phyloP scores from a whole-genome alignment of 1,140 invertebrate species.

The Chelonus insularis region DNA sequence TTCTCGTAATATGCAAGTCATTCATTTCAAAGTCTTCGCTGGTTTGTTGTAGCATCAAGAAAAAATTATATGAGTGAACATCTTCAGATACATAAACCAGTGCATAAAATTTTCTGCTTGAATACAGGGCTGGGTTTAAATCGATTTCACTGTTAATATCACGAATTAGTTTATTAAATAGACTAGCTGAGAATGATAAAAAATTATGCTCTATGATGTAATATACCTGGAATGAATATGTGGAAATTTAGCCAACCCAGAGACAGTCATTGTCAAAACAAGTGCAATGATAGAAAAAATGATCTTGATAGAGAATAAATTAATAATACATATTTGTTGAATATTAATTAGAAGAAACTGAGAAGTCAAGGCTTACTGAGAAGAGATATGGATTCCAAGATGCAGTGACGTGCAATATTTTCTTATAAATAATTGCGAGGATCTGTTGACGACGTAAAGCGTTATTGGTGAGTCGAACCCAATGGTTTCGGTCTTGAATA shows the following conservation, averaged over 20 bases:
- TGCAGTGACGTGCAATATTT: slow-evolving; percentile 30
- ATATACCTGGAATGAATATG: slow-evolving; percentile 24
- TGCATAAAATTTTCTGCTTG: slow-evolving; percentile 20
- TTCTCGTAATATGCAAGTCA: slow-evolving; percentile 29
- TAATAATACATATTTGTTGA: not conserved
- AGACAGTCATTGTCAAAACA: slow-evolving; percentile 23
- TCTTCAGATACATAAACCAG: slow-evolving; percentile 26
- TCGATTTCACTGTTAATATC: slow-evolving; percentile 19
- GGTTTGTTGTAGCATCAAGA: not conserved
- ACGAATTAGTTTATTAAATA: not conserved
- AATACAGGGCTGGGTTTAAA: slow-evolving; percentile 31
- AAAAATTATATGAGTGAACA: not conserved
- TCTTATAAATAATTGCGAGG: slow-evolving; percentile 33
- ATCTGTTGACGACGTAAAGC: slow-evolving; percentile 32
- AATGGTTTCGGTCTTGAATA: slow-evolving; percentile 29
- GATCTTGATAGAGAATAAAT: slow-evolving; percentile 20
- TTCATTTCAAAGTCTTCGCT: slow-evolving; percentile 19
- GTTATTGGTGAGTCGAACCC: slow-evolving; percentile 20
- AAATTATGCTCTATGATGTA: not conserved
- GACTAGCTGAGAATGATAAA: not conserved
- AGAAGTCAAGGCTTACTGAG: slow-evolving; percentile 26
- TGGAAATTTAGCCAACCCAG: slow-evolving; percentile 10
- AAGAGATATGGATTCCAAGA: slow-evolving; percentile 33
- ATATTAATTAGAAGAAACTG: too few species aligned
- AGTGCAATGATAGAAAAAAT: slow-evolving; percentile 22